Evolutionary conservation across 2,797 vertebrate species (phyloP).

Genomic region (Masticophis lateralis): DNA sequence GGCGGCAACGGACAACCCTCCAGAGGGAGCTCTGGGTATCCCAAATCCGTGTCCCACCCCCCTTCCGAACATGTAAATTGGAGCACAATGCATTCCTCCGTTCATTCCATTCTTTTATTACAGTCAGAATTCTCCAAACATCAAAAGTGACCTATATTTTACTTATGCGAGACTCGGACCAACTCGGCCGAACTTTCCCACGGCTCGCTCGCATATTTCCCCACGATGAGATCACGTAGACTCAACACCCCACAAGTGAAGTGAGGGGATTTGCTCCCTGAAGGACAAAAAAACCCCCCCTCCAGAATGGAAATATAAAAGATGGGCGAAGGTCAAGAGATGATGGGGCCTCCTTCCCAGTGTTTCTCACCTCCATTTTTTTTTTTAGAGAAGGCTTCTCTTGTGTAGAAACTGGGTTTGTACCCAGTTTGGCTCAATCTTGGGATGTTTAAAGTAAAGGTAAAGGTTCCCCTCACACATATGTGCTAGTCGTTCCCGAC

Average conservation of each 20-base stretch:
- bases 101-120: slow-evolving; percentile 28
- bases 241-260: not conserved
- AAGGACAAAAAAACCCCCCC: not conserved
- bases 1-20: not conserved
- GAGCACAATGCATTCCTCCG: slow-evolving; percentile 56
- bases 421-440: not conserved
- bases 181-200: slow-evolving; percentile 56
- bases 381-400: not conserved
- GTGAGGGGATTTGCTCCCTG: not conserved
- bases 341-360: not conserved
- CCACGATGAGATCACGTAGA: slow-evolving; percentile 38
- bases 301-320: not conserved
- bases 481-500: no score
- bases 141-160: slow-evolving; percentile 57
- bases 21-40: slow-evolving; percentile 15
- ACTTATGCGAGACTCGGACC: slow-evolving; percentile 35
- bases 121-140: slow-evolving; percentile 32
- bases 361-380: not conserved
- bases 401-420: not conserved
- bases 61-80: not conserved
- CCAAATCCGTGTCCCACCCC: not conserved
- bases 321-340: not conserved
- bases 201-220: slow-evolving; percentile 12
- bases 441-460: no score
- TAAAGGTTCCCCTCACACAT: no score